A percentile compares a stretch with the other conserved stretches of the same genome.
These are phyloP conservation scores for Dicranocentrus wangi DNA, from an alignment of 2,888 invertebrate genomes.

Conservation along the genomic window DNA sequence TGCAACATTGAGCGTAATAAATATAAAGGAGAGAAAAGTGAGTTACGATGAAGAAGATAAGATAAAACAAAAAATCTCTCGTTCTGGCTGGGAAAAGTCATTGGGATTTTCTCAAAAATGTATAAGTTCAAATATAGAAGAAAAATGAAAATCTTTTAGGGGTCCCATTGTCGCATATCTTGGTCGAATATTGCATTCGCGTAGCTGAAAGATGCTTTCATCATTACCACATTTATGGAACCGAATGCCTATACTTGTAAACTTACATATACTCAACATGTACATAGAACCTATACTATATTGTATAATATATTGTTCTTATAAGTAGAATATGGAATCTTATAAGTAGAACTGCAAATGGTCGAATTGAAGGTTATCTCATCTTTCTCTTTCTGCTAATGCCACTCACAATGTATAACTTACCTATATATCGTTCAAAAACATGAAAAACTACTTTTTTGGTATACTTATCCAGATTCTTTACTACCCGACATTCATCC, in stretches of 20 bases:
- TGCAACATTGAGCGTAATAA: slow-evolving; percentile 41
- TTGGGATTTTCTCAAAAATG: slow-evolving; percentile 10
- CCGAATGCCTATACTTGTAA: too few relatives aligned
- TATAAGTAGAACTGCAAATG: slow-evolving; percentile 14
- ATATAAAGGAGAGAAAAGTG: slow-evolving; percentile 12
- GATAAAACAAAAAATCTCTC: slow-evolving; percentile 23
- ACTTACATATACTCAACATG: too few relatives aligned
- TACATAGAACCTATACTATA: too few relatives aligned
- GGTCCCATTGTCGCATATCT: too few relatives aligned
- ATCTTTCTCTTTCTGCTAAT: slow-evolving; percentile 8
- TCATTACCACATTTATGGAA: too few relatives aligned
- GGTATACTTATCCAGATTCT: slow-evolving; percentile 8
- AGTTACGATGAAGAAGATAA: slow-evolving; percentile 15
- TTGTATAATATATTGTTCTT: too few relatives aligned
- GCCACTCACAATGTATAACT: slow-evolving; percentile 35
- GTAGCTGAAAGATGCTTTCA: too few relatives aligned
- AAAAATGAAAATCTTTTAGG: slow-evolving; percentile 8
- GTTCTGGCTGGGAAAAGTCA: slow-evolving; percentile 27
- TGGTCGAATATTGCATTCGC: too few relatives aligned
- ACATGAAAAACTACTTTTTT: slow-evolving; percentile 53
- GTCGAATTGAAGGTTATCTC: slow-evolving; percentile 23
- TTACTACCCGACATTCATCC: neutral
- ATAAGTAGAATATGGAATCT: too few relatives aligned
- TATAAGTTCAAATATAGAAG: neutral
- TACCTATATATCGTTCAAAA: slow-evolving; percentile 3